Evolutionary conservation across 2,888 invertebrate genomes (phyloP).

Genomic region (Notodonta ziczac): DNA sequence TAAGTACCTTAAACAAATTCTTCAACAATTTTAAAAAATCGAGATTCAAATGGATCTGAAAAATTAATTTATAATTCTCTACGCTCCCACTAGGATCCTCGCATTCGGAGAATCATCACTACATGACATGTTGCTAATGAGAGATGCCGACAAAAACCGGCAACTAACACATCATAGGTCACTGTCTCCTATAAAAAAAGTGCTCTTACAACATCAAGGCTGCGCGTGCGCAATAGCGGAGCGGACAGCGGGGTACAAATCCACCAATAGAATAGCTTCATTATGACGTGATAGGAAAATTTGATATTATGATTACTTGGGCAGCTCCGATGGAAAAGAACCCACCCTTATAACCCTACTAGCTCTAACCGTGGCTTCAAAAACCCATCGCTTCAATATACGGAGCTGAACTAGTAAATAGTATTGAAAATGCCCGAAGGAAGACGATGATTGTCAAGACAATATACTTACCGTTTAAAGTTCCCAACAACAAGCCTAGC

Average conservation of each 20-base stretch:
- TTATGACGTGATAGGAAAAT: not conserved
- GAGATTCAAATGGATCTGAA: not conserved
- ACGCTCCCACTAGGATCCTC: not conserved
- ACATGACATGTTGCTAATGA: conserved; percentile 5
- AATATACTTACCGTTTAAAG: too few relatives aligned
- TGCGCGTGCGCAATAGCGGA: not conserved
- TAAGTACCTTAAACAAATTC: too few relatives aligned
- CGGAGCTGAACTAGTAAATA: too few relatives aligned
- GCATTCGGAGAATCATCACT: not conserved
- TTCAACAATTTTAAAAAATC: not conserved
- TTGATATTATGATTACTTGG: not conserved
- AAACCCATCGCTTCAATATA: too few relatives aligned
- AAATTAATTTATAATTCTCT: not conserved
- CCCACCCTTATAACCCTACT: too few relatives aligned
- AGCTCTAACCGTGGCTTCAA: too few relatives aligned
- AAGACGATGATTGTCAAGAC: too few relatives aligned
- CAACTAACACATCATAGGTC: not conserved
- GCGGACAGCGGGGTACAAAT: not conserved
- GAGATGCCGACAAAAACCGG: conserved; percentile 1
- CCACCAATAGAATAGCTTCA: not conserved
- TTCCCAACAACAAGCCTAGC: too few relatives aligned
- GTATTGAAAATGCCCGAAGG: too few relatives aligned
- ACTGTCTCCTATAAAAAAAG: conserved; percentile 8
- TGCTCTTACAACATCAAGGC: not conserved
- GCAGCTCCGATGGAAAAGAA: too few relatives aligned